phyloP scores from a whole-genome alignment of 2,113 vertebrate genomes.

The Beaufortia kweichowensis region DNA sequence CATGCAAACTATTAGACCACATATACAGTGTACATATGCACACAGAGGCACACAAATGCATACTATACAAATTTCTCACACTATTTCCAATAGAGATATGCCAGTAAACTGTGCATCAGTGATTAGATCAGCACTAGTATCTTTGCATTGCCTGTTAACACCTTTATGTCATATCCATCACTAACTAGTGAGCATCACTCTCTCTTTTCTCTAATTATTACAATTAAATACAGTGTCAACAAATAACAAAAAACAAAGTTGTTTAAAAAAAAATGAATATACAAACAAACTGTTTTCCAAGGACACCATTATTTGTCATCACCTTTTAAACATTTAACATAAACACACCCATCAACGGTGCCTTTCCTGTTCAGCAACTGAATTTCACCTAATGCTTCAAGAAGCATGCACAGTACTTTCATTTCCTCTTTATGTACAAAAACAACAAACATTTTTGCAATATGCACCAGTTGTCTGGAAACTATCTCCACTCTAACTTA shows the following conservation, averaged over 20 bases:
- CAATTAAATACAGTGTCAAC: background rate
- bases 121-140: no score
- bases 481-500: background rate
- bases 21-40: background rate
- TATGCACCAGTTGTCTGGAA: background rate
- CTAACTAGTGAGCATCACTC: background rate
- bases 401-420: slow-evolving; percentile 16
- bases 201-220: no score
- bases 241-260: background rate
- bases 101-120: background rate
- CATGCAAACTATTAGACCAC: background rate
- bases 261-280: background rate
- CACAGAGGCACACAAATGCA: background rate
- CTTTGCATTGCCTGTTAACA: background rate
- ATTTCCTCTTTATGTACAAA: background rate
- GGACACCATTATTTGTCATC: background rate
- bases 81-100: background rate
- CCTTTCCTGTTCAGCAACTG: background rate
- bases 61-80: background rate
- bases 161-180: background rate
- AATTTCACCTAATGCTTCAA: background rate
- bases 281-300: background rate
- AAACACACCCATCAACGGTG: background rate
- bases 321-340: background rate
- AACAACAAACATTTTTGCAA: background rate